These are phyloP conservation scores for Diachasma alloeum DNA, from an alignment of 1,140 invertebrate species.

Conservation along the genomic window DNA sequence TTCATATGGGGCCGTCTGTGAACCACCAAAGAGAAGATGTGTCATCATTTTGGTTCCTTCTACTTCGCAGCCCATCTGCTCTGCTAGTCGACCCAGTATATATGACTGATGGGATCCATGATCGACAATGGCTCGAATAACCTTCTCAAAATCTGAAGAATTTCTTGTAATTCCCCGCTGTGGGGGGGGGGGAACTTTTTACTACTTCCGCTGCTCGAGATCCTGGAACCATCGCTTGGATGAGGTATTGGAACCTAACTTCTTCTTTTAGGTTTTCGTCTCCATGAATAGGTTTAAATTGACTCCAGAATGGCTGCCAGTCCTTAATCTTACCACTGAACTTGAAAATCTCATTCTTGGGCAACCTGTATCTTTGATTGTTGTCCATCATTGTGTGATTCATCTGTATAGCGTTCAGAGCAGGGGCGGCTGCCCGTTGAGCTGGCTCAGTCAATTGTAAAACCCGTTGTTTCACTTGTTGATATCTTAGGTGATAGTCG, in stretches of 20 bases:
- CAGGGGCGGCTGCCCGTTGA: not conserved
- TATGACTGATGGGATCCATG: no score
- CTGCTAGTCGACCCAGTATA: no score
- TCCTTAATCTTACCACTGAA: conserved; percentile 49
- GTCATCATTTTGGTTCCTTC: no score
- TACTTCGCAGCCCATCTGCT: no score
- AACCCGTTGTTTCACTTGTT: not conserved
- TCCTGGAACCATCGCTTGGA: no score
- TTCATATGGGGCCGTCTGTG: no score
- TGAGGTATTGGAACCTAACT: no score
- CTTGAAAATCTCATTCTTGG: conserved; percentile 46
- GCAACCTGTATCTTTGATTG: conserved; percentile 33
- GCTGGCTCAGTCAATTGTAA: not conserved
- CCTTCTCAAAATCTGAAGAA: no score
- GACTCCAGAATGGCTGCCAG: conserved; percentile 54
- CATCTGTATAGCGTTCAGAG: not conserved
- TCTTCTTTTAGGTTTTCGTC: no score
- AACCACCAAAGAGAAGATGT: no score
- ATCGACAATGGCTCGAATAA: no score
- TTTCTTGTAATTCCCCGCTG: conserved; percentile 29
- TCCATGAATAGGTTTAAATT: conserved; percentile 52
- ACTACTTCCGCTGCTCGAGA: conserved; percentile 35
- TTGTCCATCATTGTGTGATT: not conserved
- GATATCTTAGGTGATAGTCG: conserved; percentile 15
- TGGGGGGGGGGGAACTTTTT: conserved; percentile 33